Base-by-base conservation (phyloP, 2,797 vertebrate species). In the Bufotes viridis region DNA sequence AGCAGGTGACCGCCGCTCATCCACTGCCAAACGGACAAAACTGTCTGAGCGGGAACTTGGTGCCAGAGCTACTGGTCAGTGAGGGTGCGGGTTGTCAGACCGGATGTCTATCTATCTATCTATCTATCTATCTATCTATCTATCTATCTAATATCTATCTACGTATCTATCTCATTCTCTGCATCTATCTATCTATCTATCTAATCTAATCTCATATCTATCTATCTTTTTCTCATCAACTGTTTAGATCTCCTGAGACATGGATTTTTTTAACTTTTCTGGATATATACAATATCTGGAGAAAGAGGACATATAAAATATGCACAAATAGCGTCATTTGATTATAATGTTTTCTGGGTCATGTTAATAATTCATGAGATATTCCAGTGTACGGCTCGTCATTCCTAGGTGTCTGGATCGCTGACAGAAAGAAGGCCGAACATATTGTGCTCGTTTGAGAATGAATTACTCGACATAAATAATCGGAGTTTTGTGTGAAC, bases 341-440 rank as follows among this genome's bases (percentile, higher is more conserved):
- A 92, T 91, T 90, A 88, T 87, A 85, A 90, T 92, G 80, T 93
- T 94, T 92, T 92, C 91, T 91, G 91, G 93, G 91, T 92, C 86
- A 93, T 87, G 89, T 93, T 92, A 93, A 93, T 92, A 95, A 93
- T 93, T 94, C 90, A 94, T 93, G 70, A 51, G 74, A 58, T 90
- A 91, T 92, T 90, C 90, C 80, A 90, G 88, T 90, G 49, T 92
- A 90, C 84, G 90, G 88, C 90, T 82, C 93, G 91, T 91, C 92
- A 92, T 92, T 90, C 93, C 90, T 78, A 88, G 90, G 90, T 90
- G 83, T 86, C 91, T 91, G 78, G 93, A 63, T 22, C 90, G 91
- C 83, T 92, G 91, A 93, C 90, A 87, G 17, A 88, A 88, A 82
- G 4, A 81, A 80, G 58, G 26, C 57, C 83, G 84, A 82, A 42